Evolutionary conservation across 2,888 invertebrate species (phyloP), one percentile per base, ranked within the genome.

Genomic region (Malthinus seriepunctatus): DNA sequence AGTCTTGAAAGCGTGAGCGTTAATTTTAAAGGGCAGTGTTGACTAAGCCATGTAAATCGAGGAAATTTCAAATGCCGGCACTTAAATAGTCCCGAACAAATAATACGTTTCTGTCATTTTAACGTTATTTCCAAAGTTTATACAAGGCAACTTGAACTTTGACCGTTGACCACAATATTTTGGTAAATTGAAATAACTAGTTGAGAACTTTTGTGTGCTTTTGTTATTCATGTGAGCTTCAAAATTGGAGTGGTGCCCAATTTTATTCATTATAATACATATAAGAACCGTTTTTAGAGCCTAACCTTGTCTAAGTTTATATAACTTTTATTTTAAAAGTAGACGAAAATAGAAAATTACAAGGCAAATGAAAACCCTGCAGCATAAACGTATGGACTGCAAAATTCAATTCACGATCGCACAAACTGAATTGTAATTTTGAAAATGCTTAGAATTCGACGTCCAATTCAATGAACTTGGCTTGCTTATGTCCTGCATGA

Each of bases 111-210:
- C 45, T 50, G 58, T 58, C 53, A 58, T 58, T 58, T 53, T 58
- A 58, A 58, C 57, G 33, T 53, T 51, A 58, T 54, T 54, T 48
- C 12, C 32, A 51, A 54, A 59, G 59, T 59, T 59, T 59, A 51
- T 59, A 54, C 54, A 54, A 49, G 47, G 50, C 35, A 51, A 55
- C 50, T 51, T 60, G 62, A 65, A 62, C 64, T 61, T 51, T 58
- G 63, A 63, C 56, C 64, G 51, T 39, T 56, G 55, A 42, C 65
- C 62, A 62, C 58, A 59, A 65, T 63, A 66, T 65, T 67, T 66
- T 63, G 64, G 58, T 61, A 66, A 67, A 67, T 66, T 67, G 63
- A 67, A 67, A 67, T 66, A 67, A 67, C 66, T 59, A 65, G 48
- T 53, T 56, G 15, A 48, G 53, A 66, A 67, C 56, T 65, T 67